Evolutionary conservation across 35 echinoderm and acorn worm genomes (phyloP).

Genomic region (Hemicentrotus pulcherrimus): DNA sequence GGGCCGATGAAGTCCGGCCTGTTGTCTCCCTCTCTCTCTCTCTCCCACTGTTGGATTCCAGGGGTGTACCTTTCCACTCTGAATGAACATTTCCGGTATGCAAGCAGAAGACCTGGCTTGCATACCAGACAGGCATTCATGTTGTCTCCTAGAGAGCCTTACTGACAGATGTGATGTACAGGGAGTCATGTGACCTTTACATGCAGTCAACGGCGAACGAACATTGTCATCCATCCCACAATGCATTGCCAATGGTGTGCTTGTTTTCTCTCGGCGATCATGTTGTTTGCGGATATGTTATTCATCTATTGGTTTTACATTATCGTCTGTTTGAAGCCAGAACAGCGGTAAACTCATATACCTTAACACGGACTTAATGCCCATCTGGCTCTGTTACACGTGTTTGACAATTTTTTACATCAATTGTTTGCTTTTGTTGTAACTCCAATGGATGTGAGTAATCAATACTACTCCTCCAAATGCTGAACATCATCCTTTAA

Average conservation of each 20-base stretch:
- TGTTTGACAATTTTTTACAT: too few relatives aligned
- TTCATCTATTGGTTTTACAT: neutral
- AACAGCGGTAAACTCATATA: too few relatives aligned
- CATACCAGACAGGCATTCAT: neutral
- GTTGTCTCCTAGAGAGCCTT: neutral
- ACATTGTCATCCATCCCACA: neutral
- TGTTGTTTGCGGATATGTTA: neutral
- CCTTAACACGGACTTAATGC: too few relatives aligned
- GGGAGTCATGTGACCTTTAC: neutral
- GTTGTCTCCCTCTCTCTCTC: too few relatives aligned
- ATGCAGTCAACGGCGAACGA: neutral
- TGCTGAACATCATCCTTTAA: too few relatives aligned
- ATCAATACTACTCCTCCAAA: too few relatives aligned
- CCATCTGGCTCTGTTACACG: too few relatives aligned
- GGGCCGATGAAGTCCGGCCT: too few relatives aligned
- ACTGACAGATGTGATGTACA: neutral
- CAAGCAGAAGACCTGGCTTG: neutral
- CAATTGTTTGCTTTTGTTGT: too few relatives aligned
- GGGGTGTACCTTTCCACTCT: neutral
- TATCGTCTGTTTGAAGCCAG: neutral
- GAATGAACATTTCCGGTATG: constrained; percentile 17
- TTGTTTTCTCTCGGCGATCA: neutral
- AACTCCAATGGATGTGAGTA: too few relatives aligned
- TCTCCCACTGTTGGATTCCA: neutral
- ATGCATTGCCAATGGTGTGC: neutral